A percentile compares a stretch with the other conserved stretches of the same genome.
Evolutionary conservation across 2,113 vertebrate genomes (phyloP).

Genomic region (Nesoenas mayeri): DNA sequence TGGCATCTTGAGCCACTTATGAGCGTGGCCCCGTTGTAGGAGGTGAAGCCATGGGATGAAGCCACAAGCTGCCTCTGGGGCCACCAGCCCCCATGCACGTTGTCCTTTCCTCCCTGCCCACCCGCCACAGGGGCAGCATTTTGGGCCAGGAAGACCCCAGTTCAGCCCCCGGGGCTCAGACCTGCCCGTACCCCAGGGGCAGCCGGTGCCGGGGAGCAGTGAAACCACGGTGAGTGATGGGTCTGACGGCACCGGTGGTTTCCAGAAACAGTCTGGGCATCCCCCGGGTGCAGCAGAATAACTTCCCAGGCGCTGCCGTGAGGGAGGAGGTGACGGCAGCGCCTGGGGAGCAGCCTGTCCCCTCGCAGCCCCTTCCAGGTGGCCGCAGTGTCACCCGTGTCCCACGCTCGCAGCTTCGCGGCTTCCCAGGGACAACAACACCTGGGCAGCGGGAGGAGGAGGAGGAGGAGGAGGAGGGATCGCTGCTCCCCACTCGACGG

Average conservation of each 20-base stretch:
- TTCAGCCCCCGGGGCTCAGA: no score
- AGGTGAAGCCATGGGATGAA: neutral
- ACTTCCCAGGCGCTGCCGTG: neutral
- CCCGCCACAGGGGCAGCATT: rapidly evolving
- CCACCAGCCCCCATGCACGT: rapidly evolving
- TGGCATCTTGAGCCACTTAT: rapidly evolving
- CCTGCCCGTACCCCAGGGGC: neutral
- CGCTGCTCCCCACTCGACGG: rapidly evolving
- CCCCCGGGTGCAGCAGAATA: neutral
- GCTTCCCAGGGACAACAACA: neutral
- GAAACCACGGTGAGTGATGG: no score
- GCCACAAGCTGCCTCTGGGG: neutral
- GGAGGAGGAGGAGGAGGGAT: neutral
- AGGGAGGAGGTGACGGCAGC: neutral
- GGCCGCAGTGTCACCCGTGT: neutral
- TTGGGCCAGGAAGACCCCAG: neutral
- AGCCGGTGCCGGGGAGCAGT: rapidly evolving
- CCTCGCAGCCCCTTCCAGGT: neutral
- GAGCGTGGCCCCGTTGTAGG: rapidly evolving
- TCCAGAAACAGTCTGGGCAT: neutral
- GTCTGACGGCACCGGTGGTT: no score
- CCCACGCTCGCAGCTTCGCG: rapidly evolving
- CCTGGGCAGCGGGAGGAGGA: rapidly evolving
- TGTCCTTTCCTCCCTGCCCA: neutral
- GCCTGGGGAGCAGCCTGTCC: neutral